phyloP scores from a whole-genome alignment of 2,797 vertebrate genomes.

The Myripristis jacobus region DNA sequence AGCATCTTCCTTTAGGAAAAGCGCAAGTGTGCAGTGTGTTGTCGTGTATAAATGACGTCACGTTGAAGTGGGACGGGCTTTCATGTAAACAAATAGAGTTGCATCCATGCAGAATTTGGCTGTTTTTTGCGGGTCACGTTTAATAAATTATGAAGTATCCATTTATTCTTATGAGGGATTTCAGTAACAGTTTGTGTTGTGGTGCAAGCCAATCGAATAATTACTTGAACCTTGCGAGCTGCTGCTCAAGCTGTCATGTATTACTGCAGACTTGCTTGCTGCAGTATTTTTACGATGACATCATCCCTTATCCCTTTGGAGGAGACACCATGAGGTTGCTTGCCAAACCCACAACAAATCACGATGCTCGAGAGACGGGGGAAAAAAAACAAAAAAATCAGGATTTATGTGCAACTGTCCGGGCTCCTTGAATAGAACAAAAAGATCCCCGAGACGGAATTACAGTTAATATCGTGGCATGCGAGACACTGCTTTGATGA shows the following conservation, averaged over 20 bases:
- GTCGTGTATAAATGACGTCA: slow-evolving; percentile 39
- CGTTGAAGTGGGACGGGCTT: slow-evolving; percentile 23
- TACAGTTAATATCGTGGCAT: slow-evolving; percentile 34
- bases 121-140: neutral
- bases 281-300: slow-evolving; percentile 85
- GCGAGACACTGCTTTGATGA: slow-evolving; percentile 46
- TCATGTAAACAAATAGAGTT: slow-evolving; percentile 40
- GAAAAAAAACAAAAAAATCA: slow-evolving; percentile 29
- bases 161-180: neutral
- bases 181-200: too few species aligned
- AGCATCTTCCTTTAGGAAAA: neutral
- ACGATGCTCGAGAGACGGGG: slow-evolving; percentile 10
- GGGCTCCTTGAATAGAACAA: neutral
- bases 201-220: neutral
- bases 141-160: neutral
- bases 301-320: slow-evolving; percentile 74
- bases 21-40: neutral
- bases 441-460: neutral
- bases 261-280: slow-evolving; percentile 80
- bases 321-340: slow-evolving; percentile 67
- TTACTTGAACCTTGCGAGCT: slow-evolving; percentile 20
- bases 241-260: slow-evolving; percentile 67
- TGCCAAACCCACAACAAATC: slow-evolving; percentile 52
- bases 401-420: neutral
- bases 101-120: slow-evolving; percentile 10